These are phyloP conservation scores for Calameuta idolon DNA, from an alignment of 2,888 invertebrate genomes.

Conservation along the genomic window DNA sequence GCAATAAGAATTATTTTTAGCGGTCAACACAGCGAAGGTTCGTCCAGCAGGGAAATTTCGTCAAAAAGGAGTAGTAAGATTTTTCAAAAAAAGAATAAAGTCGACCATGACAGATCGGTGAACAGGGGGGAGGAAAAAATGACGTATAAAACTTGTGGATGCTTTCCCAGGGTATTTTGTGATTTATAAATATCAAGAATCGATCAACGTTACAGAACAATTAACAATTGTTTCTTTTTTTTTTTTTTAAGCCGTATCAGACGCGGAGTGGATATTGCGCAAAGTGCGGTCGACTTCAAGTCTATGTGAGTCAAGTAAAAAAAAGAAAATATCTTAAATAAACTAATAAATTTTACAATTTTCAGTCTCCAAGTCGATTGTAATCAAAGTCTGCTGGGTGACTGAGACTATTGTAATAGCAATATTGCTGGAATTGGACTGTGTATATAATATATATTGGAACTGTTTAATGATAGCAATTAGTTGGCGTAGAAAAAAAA, in stretches of 20 bases:
- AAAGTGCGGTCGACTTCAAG: neutral
- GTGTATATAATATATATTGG: neutral
- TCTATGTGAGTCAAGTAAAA: neutral
- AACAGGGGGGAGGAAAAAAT: neutral
- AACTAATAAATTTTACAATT: neutral
- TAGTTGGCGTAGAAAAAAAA: neutral
- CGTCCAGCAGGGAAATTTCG: neutral
- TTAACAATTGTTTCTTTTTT: neutral
- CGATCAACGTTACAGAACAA: neutral
- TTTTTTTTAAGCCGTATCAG: neutral
- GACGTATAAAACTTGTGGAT: neutral
- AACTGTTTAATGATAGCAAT: neutral
- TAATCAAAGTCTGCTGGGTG: neutral
- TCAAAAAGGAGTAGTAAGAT: slow-evolving; percentile 11
- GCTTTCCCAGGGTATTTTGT: neutral
- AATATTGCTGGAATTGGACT: neutral
- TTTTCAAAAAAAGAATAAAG: slow-evolving; percentile 31
- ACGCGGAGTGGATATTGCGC: neutral
- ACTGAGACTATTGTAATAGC: neutral
- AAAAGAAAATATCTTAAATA: neutral
- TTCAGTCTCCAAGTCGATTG: neutral
- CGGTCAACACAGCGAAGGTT: neutral
- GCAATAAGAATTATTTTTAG: neutral
- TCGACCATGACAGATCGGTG: slow-evolving; percentile 16
- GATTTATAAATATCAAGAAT: neutral